phyloP scores from a whole-genome alignment of 2,797 vertebrate genomes.

The Gadopsis marmoratus region DNA sequence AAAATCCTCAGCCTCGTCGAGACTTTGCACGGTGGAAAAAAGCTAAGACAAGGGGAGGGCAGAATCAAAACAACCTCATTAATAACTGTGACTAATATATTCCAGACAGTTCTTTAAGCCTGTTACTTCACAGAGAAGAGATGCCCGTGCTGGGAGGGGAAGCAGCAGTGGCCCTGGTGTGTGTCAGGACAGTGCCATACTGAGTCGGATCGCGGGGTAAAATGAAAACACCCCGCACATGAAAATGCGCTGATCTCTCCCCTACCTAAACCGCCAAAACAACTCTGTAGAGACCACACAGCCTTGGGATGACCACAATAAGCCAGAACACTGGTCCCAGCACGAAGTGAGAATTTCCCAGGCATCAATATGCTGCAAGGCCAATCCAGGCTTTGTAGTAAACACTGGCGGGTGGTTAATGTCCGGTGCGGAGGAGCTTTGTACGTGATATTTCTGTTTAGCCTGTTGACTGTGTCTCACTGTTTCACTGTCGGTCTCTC shows the following conservation, averaged over 20 bases:
- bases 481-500: slow-evolving; percentile 29
- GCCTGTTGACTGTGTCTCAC: slow-evolving; percentile 32
- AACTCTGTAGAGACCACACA: slow-evolving; percentile 74
- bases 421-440: slow-evolving; percentile 50
- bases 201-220: slow-evolving; percentile 63
- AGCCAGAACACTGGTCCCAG: slow-evolving; percentile 77
- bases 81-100: slow-evolving; percentile 84
- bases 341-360: slow-evolving; percentile 75
- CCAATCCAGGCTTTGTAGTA: slow-evolving; percentile 71
- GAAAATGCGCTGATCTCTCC: slow-evolving; percentile 52
- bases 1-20: slow-evolving; percentile 56
- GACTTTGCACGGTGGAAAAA: slow-evolving; percentile 56
- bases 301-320: slow-evolving; percentile 77
- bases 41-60: slow-evolving; percentile 56
- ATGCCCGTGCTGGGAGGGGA: slow-evolving; percentile 51
- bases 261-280: slow-evolving; percentile 61
- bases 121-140: slow-evolving; percentile 65
- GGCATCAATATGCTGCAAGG: slow-evolving; percentile 61
- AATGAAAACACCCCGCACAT: slow-evolving; percentile 68
- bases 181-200: slow-evolving; percentile 67
- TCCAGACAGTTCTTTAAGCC: slow-evolving; percentile 77
- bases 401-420: slow-evolving; percentile 73
- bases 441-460: slow-evolving; percentile 57
- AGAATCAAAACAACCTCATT: slow-evolving; percentile 78
- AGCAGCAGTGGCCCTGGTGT: slow-evolving; percentile 58